Percentiles rank a stretch among this genome's conserved stretches.
Conservation (phyloP, 2,797 vertebrate species). For the Okamejei kenojei region DNA sequence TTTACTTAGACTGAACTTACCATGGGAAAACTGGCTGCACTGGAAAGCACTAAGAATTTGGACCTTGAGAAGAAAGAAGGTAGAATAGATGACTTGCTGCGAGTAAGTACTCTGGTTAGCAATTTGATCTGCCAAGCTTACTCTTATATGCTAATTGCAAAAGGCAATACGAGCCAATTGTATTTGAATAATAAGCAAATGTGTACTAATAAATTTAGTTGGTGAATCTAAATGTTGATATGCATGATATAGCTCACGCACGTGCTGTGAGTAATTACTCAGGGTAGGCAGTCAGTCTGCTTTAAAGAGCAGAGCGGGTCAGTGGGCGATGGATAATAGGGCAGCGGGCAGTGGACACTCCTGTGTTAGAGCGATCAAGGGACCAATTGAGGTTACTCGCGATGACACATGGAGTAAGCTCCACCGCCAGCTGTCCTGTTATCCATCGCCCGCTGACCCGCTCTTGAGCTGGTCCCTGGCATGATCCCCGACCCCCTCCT, state of each 20-base stretch:
- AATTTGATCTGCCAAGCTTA: neutral
- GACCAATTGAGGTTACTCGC: no score
- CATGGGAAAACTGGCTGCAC: conserved; percentile 88
- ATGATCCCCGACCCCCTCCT: no score
- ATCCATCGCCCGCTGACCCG: no score
- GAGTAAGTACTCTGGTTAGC: conserved; percentile 66
- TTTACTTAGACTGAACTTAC: conserved; percentile 86
- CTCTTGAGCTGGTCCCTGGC: no score
- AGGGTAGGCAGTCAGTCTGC: no score
- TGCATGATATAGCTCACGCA: neutral
- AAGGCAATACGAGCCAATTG: neutral
- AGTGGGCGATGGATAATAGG: no score
- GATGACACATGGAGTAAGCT: no score
- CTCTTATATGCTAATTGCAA: neutral
- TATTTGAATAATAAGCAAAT: neutral
- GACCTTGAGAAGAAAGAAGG: conserved; percentile 98
- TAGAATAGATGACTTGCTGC: conserved; percentile 94
- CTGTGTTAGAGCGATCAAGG: no score
- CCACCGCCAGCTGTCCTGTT: no score
- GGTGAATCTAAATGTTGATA: neutral
- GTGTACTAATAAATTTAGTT: neutral
- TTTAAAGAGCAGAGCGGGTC: no score
- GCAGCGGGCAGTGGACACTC: no score
- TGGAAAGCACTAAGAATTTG: conserved; percentile 97
- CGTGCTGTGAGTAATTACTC: no score